Conservation (phyloP, 64 coral and sea anemone genomes). For the Orbicella faveolata region DNA sequence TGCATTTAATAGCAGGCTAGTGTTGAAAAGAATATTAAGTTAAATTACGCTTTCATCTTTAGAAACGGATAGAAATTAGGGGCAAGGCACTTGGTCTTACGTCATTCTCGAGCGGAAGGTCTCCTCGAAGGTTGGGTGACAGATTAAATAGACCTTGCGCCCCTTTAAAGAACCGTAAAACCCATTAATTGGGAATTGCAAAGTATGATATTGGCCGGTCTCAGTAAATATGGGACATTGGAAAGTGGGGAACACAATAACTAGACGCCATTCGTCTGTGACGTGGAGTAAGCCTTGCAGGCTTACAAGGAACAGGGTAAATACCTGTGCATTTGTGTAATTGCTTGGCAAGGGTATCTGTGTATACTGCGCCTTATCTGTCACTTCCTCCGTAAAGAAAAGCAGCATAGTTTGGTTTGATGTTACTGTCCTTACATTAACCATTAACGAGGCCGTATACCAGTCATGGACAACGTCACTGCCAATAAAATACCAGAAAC, state of each 20-base stretch:
- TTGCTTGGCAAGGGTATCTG: slow-evolving; percentile 15
- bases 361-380: not conserved
- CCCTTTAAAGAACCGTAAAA: no score
- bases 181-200: no score
- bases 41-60: not conserved
- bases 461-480: not conserved
- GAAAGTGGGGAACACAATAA: no score
- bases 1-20: not conserved
- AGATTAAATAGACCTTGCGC: no score
- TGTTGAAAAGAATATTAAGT: not conserved
- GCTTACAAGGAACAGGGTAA: no score
- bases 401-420: not conserved
- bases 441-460: not conserved
- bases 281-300: no score
- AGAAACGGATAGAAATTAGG: no score
- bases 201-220: no score
- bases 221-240: not conserved
- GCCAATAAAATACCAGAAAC: not conserved
- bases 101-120: no score
- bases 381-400: not conserved
- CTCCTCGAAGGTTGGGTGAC: no score
- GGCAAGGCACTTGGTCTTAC: no score
- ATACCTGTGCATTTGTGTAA: not conserved
- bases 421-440: not conserved
- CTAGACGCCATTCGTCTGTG: no score